Evolutionary conservation across 1,140 invertebrate species (phyloP).

Genomic region (Drosophila gunungcola): DNA sequence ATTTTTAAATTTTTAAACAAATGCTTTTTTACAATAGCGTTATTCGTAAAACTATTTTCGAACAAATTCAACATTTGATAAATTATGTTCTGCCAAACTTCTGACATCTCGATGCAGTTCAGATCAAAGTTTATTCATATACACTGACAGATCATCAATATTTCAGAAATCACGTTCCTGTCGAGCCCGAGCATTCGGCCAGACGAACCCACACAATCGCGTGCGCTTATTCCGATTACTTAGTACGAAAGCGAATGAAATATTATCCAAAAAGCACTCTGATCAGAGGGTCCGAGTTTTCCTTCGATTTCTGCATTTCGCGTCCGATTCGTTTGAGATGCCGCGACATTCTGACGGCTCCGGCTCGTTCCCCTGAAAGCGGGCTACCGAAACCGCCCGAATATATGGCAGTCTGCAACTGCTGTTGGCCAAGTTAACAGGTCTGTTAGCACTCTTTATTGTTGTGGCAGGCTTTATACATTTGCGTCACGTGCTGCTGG

Average conservation of each 20-base stretch:
- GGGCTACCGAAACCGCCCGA: neutral
- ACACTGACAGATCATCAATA: slow-evolving; percentile 20
- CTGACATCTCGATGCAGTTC: slow-evolving; percentile 10
- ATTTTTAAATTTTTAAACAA: too few relatives aligned
- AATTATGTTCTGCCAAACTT: neutral
- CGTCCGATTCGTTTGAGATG: slow-evolving; percentile 60
- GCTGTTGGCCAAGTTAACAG: slow-evolving; percentile 35
- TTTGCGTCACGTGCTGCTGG: slow-evolving; percentile 52
- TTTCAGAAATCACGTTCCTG: slow-evolving; percentile 30
- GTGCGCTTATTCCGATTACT: neutral
- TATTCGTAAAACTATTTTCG: neutral
- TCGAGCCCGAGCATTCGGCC: slow-evolving; percentile 1
- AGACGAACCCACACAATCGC: slow-evolving; percentile 21
- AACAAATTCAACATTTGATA: neutral
- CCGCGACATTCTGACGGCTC: slow-evolving; percentile 60
- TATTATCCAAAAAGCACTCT: slow-evolving; percentile 35
- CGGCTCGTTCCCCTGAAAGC: slow-evolving; percentile 1
- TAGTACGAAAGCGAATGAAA: slow-evolving; percentile 34
- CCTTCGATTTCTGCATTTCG: slow-evolving; percentile 19
- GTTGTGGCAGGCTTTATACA: slow-evolving; percentile 36
- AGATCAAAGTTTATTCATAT: slow-evolving; percentile 29
- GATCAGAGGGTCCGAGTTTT: slow-evolving; percentile 13
- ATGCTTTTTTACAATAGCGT: too few relatives aligned
- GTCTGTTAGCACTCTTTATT: slow-evolving; percentile 17
- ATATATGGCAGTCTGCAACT: slow-evolving; percentile 4